Base-by-base conservation (phyloP, 2,113 vertebrate species). In the Grus americana region DNA sequence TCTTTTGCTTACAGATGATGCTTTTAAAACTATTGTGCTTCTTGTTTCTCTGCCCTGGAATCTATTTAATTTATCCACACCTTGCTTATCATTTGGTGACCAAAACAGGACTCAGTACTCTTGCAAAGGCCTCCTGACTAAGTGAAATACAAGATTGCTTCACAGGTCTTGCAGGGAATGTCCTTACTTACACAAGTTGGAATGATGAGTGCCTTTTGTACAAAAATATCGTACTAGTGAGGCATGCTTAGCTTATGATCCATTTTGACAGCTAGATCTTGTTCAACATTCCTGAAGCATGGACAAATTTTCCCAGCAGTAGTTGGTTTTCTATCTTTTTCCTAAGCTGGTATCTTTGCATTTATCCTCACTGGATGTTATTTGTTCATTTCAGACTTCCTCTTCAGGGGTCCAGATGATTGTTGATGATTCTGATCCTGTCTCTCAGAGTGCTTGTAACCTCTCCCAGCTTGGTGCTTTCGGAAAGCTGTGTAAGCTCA, bases 1-100 rank as follows among this genome's bases (percentile, higher is more conserved):
- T 92, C 78, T 92, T 92, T 73, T 62, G 22, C 65, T 89, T 86
- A 91, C 72, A 95, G 83, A 47, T 66, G 11, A 61, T 42, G 34
- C 30, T 88, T 82, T 85, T 13, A 58, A 68, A 83, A 62, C 24
- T 73, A 90, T 34, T 62, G 40, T 67, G 2, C 32, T 73, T 70
- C 66, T 82, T 54, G 7, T 79, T 96, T 85, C 65, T 70, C 79
- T 88, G 34, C 34, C 38, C 30, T 79, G 30, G 24, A 90, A 61
- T 54, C 44, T 21, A 5, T 70, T 93, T 62, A 46, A 94, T 93
- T 96, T 90, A 76, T 79, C 71, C 81, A 55, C 12, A 23, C 44
- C 62, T 91, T 79, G 23, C 16, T 16, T 68, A 68, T 62, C 18
- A 0, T 74, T 80, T 63, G 50, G 38, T 55, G n/a, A 54, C 42